Evolutionary conservation across 2,797 vertebrate genomes (phyloP).

Genomic region (Lophotriccus pileatus): DNA sequence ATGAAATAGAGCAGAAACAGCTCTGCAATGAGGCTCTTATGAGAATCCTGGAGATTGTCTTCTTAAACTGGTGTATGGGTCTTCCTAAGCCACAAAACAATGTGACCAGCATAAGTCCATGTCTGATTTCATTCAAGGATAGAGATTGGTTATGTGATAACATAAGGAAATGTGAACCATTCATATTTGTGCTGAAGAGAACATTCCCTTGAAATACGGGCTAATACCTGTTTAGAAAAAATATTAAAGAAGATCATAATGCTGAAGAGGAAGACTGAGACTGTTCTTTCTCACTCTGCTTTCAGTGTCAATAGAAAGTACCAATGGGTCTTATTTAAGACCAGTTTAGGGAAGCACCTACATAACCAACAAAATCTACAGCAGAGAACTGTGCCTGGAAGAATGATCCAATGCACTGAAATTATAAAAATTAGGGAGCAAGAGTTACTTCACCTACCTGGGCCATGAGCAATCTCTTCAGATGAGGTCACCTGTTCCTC

Average conservation of each 20-base stretch:
- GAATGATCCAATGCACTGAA: not conserved
- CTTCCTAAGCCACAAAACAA: not conserved
- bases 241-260: not conserved
- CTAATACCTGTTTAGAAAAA: not conserved
- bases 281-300: not conserved
- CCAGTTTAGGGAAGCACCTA: not conserved
- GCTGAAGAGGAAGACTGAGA: not conserved
- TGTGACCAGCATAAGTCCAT: not conserved
- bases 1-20: not conserved
- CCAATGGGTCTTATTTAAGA: not conserved
- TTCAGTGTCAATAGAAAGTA: not conserved
- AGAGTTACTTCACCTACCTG: not conserved
- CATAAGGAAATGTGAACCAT: not conserved
- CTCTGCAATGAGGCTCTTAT: not conserved
- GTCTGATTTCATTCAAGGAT: not conserved
- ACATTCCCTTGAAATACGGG: not conserved
- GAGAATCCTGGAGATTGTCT: not conserved
- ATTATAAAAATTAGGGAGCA: not conserved
- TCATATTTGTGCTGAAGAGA: not conserved
- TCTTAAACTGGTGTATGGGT: not conserved
- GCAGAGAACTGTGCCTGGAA: not conserved
- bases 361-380: not conserved
- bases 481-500: not conserved
- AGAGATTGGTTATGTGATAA: not conserved
- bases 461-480: not conserved